Conservation (phyloP, 2,888 invertebrate genomes). For the Anoncus sp. region DNA sequence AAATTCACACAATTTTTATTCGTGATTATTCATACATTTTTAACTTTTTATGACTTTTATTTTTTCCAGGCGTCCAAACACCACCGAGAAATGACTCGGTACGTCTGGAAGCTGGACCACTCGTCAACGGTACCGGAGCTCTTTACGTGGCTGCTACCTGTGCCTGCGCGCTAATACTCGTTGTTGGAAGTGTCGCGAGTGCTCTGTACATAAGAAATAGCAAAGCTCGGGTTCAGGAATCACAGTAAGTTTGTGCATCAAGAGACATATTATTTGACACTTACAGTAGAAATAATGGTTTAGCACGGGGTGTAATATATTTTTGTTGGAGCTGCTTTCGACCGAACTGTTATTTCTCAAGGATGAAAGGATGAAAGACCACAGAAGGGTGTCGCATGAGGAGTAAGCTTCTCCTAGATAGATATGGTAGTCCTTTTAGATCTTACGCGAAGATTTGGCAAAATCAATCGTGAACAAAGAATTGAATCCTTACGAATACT, state of each 20-base stretch:
- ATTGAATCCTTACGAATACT: slow-evolving; percentile 35
- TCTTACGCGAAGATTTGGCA: slow-evolving; percentile 26
- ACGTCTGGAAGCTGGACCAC: slow-evolving; percentile 88
- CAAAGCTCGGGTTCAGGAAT: slow-evolving; percentile 88
- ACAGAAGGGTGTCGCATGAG: background rate
- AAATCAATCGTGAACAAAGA: slow-evolving; percentile 66
- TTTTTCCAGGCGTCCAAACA: slow-evolving; percentile 82
- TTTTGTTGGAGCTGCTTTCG: background rate
- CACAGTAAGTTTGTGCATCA: slow-evolving; percentile 85
- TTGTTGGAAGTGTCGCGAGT: slow-evolving; percentile 88
- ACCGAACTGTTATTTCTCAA: slow-evolving; percentile 8
- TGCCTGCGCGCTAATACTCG: slow-evolving; percentile 89
- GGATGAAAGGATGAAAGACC: slow-evolving; percentile 14
- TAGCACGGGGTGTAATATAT: background rate
- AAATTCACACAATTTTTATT: background rate
- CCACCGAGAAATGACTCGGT: slow-evolving; percentile 90
- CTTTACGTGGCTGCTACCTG: slow-evolving; percentile 93
- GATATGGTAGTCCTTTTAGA: background rate
- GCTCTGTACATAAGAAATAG: slow-evolving; percentile 88
- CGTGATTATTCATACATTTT: slow-evolving; percentile 3
- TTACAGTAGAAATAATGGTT: background rate
- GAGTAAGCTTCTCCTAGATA: slow-evolving; percentile 25
- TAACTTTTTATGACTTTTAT: background rate
- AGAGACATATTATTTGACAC: background rate
- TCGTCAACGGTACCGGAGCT: slow-evolving; percentile 87